Percentiles rank a stretch among this genome's conserved stretches.
These are phyloP conservation scores for Limanda limanda DNA, from an alignment of 2,113 vertebrate species.

Conservation along the genomic window DNA sequence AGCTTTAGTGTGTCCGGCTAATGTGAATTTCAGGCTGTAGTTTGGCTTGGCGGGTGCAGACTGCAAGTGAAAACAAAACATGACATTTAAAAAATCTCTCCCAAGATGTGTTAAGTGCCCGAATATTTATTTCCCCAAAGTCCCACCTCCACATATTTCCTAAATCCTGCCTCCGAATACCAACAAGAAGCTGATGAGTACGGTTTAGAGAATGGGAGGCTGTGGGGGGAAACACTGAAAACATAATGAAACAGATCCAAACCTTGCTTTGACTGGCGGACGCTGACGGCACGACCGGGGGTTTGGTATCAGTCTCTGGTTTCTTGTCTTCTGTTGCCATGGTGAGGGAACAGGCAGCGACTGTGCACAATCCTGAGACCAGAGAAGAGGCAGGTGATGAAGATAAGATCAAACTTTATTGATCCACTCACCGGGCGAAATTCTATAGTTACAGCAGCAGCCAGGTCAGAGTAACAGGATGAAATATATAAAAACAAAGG, in stretches of 20 bases:
- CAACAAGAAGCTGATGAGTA: background rate
- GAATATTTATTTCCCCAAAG: background rate
- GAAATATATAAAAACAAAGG: no score
- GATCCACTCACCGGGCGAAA: no score
- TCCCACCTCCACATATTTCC: background rate
- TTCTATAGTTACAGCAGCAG: no score
- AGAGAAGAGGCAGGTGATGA: background rate
- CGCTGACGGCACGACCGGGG: constrained; percentile 91
- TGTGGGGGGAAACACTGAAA: background rate
- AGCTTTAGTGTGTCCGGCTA: constrained; percentile 97
- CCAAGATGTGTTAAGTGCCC: background rate
- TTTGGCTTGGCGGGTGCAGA: constrained; percentile 96
- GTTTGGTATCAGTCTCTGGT: constrained; percentile 94
- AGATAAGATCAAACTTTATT: background rate
- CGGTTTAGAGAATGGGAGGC: background rate
- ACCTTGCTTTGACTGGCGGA: constrained; percentile 98
- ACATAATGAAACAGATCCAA: background rate
- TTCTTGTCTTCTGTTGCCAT: constrained; percentile 99
- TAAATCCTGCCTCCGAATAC: background rate
- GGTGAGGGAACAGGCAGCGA: constrained; percentile 70
- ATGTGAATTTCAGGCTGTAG: constrained; percentile 97
- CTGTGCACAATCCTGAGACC: constrained; percentile 38
- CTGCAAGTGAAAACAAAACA: constrained; percentile 71
- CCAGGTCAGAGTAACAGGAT: no score
- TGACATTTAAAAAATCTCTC: background rate